Conservation (phyloP, 2,797 vertebrate species). For the Mormyrops attenuatus region DNA sequence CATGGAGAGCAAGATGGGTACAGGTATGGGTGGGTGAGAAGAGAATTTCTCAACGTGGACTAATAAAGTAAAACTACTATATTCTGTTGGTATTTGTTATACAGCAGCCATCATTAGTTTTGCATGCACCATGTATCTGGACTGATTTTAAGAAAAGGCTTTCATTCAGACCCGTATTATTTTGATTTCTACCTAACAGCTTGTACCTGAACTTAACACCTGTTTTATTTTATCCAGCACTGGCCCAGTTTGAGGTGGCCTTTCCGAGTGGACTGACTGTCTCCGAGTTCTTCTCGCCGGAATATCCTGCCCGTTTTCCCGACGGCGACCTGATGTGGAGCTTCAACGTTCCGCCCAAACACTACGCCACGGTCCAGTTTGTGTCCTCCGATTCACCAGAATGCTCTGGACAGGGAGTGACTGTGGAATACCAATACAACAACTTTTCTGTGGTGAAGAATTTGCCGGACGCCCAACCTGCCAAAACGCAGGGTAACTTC, state of each 20-base stretch:
- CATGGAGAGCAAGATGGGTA: background rate
- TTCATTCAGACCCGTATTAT: background rate
- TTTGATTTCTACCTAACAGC: background rate
- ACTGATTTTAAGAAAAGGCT: background rate
- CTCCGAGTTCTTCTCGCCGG: slow-evolving; percentile 62
- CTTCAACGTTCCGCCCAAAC: slow-evolving; percentile 51
- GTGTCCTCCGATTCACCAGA: slow-evolving; percentile 55
- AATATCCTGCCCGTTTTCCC: slow-evolving; percentile 61
- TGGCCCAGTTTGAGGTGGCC: slow-evolving; percentile 62
- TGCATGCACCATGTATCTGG: background rate
- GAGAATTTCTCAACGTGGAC: background rate
- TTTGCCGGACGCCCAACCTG: slow-evolving; percentile 39
- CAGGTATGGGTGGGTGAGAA: background rate
- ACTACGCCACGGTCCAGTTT: slow-evolving; percentile 59
- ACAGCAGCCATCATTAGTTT: background rate
- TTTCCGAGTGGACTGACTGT: slow-evolving; percentile 50
- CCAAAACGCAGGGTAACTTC: slow-evolving; percentile 41
- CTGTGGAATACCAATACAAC: slow-evolving; percentile 60
- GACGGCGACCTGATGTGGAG: slow-evolving; percentile 72
- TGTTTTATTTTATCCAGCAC: slow-evolving; percentile 40
- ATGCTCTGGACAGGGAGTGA: slow-evolving; percentile 58
- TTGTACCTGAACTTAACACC: background rate
- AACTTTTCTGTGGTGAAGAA: slow-evolving; percentile 20
- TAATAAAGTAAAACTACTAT: background rate
- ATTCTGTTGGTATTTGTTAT: background rate